phyloP scores from a whole-genome alignment of 2,888 invertebrate genomes.

The Sphaerophoria taeniata region DNA sequence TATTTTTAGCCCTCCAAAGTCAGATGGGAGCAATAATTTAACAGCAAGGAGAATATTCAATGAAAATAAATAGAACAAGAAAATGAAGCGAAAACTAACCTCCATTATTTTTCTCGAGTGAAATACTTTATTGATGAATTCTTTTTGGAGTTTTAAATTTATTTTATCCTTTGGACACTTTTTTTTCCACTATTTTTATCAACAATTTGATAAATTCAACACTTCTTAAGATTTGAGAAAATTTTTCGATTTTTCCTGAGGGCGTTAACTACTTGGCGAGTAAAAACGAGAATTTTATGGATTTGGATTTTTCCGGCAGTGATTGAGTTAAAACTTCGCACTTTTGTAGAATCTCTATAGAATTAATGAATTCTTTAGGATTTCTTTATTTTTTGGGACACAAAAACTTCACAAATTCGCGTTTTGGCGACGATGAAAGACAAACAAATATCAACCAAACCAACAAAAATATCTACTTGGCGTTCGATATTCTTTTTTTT shows the following conservation, averaged over 20 bases:
- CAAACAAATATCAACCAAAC: constrained; percentile 27
- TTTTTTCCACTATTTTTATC: constrained; percentile 52
- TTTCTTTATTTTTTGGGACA: not conserved
- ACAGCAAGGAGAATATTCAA: constrained; percentile 1
- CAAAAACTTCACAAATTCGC: constrained; percentile 11
- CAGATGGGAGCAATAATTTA: constrained; percentile 55
- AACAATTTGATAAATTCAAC: constrained; percentile 51
- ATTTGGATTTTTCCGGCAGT: constrained; percentile 51
- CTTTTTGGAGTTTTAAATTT: constrained; percentile 3
- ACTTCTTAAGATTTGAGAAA: constrained; percentile 21
- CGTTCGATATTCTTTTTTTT: constrained; percentile 29
- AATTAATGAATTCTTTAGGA: constrained; percentile 3
- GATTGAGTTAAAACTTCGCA: constrained; percentile 49
- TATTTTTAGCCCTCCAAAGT: constrained; percentile 55
- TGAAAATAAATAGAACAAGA: constrained; percentile 16
- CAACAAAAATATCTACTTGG: constrained; percentile 48
- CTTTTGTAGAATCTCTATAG: not conserved
- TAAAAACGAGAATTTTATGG: constrained; percentile 6
- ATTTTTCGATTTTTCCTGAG: constrained; percentile 38
- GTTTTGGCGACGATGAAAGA: not conserved
- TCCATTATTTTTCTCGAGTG: constrained; percentile 49
- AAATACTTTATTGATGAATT: constrained; percentile 42
- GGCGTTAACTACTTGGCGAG: constrained; percentile 64
- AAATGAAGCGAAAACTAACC: constrained; percentile 58
- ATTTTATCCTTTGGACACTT: constrained; percentile 31